A percentile compares a stretch with the other conserved stretches of the same genome.
Evolutionary conservation across 2,888 invertebrate genomes (phyloP).

Genomic region (Drosophila greeni): DNA sequence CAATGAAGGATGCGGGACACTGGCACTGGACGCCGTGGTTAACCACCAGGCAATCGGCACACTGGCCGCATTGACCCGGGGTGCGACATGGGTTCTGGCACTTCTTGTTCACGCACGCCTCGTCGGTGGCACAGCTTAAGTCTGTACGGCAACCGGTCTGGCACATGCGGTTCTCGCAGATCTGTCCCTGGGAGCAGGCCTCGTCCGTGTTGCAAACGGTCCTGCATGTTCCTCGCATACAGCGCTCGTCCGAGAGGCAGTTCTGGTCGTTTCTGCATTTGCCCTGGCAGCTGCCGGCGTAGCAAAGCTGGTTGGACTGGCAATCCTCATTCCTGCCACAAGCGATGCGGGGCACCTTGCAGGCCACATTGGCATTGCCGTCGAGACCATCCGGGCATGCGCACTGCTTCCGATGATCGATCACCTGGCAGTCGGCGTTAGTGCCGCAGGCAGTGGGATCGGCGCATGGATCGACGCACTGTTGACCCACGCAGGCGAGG

Average conservation of each 20-base stretch:
- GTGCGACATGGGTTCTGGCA: constrained; percentile 89
- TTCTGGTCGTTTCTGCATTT: constrained; percentile 89
- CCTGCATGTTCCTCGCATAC: constrained; percentile 89
- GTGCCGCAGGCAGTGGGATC: constrained; percentile 90
- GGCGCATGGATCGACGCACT: constrained; percentile 88
- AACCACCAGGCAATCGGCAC: constrained; percentile 89
- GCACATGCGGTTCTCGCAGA: constrained; percentile 92
- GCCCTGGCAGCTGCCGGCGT: constrained; percentile 87
- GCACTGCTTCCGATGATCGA: constrained; percentile 87
- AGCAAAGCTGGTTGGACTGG: constrained; percentile 85
- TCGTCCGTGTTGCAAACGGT: constrained; percentile 92
- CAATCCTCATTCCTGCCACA: constrained; percentile 86
- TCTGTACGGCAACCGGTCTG: constrained; percentile 92
- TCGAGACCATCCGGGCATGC: constrained; percentile 85
- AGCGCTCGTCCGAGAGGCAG: constrained; percentile 91
- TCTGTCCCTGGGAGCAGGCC: constrained; percentile 88
- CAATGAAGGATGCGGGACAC: constrained; percentile 88
- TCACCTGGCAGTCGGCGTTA: constrained; percentile 86
- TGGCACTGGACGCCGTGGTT: constrained; percentile 92
- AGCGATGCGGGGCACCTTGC: constrained; percentile 83
- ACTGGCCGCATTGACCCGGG: constrained; percentile 87
- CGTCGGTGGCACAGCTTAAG: constrained; percentile 85
- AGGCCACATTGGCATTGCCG: constrained; percentile 87
- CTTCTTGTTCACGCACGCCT: constrained; percentile 90
- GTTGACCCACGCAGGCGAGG: constrained; percentile 87